Evolutionary conservation across 2,888 invertebrate species (phyloP).

Genomic region (Hyposoter didymator): DNA sequence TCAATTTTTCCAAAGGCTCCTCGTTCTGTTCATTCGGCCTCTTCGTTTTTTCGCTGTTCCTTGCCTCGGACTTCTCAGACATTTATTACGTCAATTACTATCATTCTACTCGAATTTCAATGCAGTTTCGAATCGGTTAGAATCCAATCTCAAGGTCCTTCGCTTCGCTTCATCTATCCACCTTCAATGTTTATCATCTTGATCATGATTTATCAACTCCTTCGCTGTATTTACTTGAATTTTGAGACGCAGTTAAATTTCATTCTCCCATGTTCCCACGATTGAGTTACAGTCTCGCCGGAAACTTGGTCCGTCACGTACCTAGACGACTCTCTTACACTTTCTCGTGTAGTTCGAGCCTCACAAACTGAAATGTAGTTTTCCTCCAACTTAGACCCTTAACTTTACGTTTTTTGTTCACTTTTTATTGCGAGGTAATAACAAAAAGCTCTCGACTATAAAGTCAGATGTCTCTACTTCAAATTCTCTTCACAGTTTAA

Average conservation of each 20-base stretch:
- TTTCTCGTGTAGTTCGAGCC: background rate
- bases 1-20: background rate
- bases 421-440: background rate
- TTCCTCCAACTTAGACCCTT: background rate
- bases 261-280: background rate
- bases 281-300: background rate
- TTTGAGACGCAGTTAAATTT: background rate
- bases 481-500: background rate
- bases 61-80: background rate
- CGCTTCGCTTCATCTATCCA: background rate
- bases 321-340: background rate
- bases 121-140: background rate
- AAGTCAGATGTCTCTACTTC: background rate
- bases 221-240: background rate
- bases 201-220: background rate
- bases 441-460: background rate
- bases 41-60: background rate
- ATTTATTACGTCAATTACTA: background rate
- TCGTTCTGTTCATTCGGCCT: background rate
- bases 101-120: background rate
- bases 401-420: background rate
- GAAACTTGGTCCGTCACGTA: background rate
- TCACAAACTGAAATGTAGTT: background rate
- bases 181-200: background rate
- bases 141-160: background rate